These are phyloP conservation scores for Drosophila lowei DNA, from an alignment of 1,140 invertebrate genomes.

Conservation along the genomic window DNA sequence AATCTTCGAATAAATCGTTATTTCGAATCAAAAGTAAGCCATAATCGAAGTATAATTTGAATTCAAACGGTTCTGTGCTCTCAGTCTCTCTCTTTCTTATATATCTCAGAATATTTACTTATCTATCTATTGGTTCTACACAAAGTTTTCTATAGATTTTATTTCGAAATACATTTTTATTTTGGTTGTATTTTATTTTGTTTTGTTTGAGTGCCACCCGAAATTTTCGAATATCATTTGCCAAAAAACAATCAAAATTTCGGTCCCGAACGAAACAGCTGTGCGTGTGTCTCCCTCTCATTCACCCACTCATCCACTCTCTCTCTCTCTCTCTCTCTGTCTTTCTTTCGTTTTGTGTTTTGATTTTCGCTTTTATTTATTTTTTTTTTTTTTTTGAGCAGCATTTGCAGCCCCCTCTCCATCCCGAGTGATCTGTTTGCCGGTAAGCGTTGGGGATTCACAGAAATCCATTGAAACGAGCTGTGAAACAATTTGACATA, in stretches of 20 bases:
- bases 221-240: slow-evolving; percentile 41
- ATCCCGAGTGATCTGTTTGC: slow-evolving; percentile 20
- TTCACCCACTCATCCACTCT: background rate
- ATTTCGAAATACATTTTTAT: slow-evolving; percentile 4
- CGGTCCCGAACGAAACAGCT: slow-evolving; percentile 33
- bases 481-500: slow-evolving; percentile 19
- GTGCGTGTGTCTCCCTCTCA: slow-evolving; percentile 31
- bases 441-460: slow-evolving; percentile 24
- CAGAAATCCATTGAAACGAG: slow-evolving; percentile 20
- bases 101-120: background rate
- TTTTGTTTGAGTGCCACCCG: slow-evolving; percentile 41
- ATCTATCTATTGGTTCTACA: slow-evolving; percentile 18
- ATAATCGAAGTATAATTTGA: too few relatives aligned
- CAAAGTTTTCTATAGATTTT: slow-evolving; percentile 20
- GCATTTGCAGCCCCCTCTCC: background rate
- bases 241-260: slow-evolving; percentile 22
- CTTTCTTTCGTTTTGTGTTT: slow-evolving; percentile 18
- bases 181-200: slow-evolving; percentile 13
- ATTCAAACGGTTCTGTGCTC: too few relatives aligned
- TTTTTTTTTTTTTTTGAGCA: slow-evolving; percentile 18
- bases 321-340: slow-evolving; percentile 16
- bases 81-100: too few relatives aligned
- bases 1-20: too few relatives aligned
- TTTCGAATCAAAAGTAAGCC: slow-evolving; percentile 11
- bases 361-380: slow-evolving; percentile 20